A percentile compares a stretch with the other conserved stretches of the same genome.
Conservation (phyloP, 1,140 invertebrate genomes). For the Oreohelix idahoensis region DNA sequence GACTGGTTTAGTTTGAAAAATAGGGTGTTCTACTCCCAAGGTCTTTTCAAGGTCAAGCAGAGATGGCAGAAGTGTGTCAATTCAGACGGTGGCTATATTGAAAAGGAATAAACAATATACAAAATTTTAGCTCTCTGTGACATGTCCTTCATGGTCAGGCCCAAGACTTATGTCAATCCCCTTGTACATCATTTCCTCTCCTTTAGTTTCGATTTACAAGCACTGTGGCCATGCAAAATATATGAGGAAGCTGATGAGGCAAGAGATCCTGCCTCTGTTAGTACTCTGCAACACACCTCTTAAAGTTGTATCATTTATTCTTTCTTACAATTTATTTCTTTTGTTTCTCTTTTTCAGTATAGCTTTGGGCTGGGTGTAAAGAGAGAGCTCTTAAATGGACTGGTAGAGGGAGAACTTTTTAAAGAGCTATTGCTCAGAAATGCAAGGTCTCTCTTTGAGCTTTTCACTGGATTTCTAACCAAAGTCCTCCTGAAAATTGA, state of each 20-base stretch:
- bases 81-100: no score
- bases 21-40: no score
- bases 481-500: slow-evolving; percentile 37
- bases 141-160: no score
- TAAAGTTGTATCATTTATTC: background rate
- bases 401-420: slow-evolving; percentile 14
- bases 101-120: no score
- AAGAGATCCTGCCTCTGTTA: background rate
- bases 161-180: background rate
- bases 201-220: background rate
- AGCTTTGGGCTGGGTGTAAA: slow-evolving; percentile 36
- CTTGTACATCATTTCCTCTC: slow-evolving; percentile 1
- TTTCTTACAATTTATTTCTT: background rate
- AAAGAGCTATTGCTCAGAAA: slow-evolving; percentile 30
- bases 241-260: background rate
- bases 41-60: no score
- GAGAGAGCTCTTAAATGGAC: slow-evolving; percentile 33
- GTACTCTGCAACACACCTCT: slow-evolving; percentile 19
- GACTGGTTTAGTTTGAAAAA: no score
- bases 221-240: background rate
- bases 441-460: background rate
- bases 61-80: no score
- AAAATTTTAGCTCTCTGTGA: no score
- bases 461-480: slow-evolving; percentile 21
- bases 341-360: slow-evolving; percentile 17